Evolutionary conservation across 2,113 vertebrate species (phyloP).

Genomic region (Labrus mixtus): DNA sequence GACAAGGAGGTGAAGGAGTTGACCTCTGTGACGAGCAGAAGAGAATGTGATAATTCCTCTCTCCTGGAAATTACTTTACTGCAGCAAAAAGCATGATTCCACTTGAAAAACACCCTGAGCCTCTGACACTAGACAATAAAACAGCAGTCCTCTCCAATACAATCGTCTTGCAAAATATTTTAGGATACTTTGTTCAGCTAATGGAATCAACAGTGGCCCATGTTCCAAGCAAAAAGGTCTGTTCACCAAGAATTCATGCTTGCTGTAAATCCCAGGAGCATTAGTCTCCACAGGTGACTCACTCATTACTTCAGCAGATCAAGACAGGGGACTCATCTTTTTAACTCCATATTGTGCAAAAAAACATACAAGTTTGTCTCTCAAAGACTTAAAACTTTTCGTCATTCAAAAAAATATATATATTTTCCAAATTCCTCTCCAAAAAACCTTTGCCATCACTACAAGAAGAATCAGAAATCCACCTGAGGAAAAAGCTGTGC

Average conservation of each 20-base stretch:
- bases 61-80: background rate
- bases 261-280: background rate
- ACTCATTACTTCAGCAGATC: too few relatives aligned
- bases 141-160: background rate
- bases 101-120: background rate
- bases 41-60: background rate
- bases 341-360: too few relatives aligned
- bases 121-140: conserved; percentile 11
- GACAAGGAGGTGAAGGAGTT: background rate
- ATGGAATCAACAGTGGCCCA: background rate
- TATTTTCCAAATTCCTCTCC: too few relatives aligned
- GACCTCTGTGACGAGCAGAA: background rate
- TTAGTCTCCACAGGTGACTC: background rate
- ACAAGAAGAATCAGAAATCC: too few relatives aligned
- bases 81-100: background rate
- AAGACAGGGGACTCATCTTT: too few relatives aligned
- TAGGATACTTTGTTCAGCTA: background rate
- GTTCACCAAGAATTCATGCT: background rate
- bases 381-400: too few relatives aligned
- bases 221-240: background rate
- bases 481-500: too few relatives aligned
- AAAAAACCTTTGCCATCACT: too few relatives aligned
- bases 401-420: too few relatives aligned
- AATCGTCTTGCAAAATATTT: background rate
- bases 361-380: too few relatives aligned